Base-by-base conservation (phyloP, 2,888 invertebrate species). In the Dexiosoma caninum region DNA sequence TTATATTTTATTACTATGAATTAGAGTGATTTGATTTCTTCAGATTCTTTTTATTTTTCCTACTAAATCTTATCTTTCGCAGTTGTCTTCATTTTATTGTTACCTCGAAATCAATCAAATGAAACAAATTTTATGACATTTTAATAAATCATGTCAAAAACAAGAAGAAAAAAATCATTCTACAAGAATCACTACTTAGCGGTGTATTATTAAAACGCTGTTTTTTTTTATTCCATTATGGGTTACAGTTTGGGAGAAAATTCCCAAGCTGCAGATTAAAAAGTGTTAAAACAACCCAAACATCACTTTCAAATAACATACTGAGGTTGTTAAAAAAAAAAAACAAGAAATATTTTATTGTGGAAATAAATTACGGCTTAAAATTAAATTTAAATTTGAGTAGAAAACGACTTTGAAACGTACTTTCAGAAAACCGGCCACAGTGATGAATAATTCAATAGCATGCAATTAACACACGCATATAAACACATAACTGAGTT, bases 91-190 rank as follows among this genome's bases (percentile, higher is more conserved):
- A 16, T 55, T 57, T 44, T 55, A 55, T 71, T 42, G 32, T 32
- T 53, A 23, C 42, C 2, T 19, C 40, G 37, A 74, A 37, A 74
- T 74, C 55, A 55, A 46, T 72, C 53, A 23, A n/a, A 53, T 27
- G 8, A 62, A 72, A 64, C 44, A 30, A 64, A 55, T 46, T 74
- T 74, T 64, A 64, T 64, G 44, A 10, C 35, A 27, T 74, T 55
- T 55, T 19, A 16, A 64, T 42, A 72, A 59, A 51, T 30, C 30
- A 21, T 19, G 46, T 2, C 7, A 12, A 62, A n/a, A n/a, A 32
- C 7, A 55, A 8, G 4, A 19, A 30, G 14, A 46, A 59, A 0
- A 46, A n/a, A 23, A 55, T 1, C 35, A 27, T 12, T 3, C 7
- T 42, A 51, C 9, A 44, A 23, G 1, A 23, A 4, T 44, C 35